A percentile compares a stretch with the other conserved stretches of the same genome.
These are phyloP conservation scores for Ciconia boyciana DNA, from an alignment of 2,113 vertebrate species.

Conservation along the genomic window DNA sequence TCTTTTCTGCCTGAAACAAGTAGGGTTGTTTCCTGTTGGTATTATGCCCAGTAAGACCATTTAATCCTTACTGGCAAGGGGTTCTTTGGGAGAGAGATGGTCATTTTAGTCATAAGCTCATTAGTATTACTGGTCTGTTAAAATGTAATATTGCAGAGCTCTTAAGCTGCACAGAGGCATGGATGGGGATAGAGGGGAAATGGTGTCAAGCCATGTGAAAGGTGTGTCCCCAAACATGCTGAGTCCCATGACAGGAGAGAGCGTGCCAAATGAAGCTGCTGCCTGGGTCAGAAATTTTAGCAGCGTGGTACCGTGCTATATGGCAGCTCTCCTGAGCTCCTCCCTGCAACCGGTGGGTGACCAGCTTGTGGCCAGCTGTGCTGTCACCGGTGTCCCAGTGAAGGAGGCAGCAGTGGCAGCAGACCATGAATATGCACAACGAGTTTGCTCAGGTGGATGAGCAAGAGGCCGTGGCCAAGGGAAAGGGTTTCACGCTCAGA, in stretches of 20 bases:
- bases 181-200: background rate
- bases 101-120: background rate
- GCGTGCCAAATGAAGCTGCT: background rate
- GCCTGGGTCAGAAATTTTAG: background rate
- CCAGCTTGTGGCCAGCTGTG: background rate
- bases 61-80: background rate
- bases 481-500: fast-evolving
- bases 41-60: background rate
- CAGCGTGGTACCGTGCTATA: background rate
- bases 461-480: background rate
- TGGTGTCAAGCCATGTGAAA: fast-evolving
- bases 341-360: fast-evolving
- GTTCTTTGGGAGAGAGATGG: background rate
- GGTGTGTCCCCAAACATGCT: background rate
- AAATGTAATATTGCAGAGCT: background rate
- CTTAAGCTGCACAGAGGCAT: background rate
- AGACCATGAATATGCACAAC: too few relatives aligned
- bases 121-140: background rate
- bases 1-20: background rate
- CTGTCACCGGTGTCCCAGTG: background rate
- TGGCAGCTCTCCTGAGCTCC: background rate
- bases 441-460: background rate
- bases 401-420: background rate
- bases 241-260: background rate
- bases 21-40: background rate